Conservation (phyloP, 2,888 invertebrate species). For the Notodonta dromedarius region DNA sequence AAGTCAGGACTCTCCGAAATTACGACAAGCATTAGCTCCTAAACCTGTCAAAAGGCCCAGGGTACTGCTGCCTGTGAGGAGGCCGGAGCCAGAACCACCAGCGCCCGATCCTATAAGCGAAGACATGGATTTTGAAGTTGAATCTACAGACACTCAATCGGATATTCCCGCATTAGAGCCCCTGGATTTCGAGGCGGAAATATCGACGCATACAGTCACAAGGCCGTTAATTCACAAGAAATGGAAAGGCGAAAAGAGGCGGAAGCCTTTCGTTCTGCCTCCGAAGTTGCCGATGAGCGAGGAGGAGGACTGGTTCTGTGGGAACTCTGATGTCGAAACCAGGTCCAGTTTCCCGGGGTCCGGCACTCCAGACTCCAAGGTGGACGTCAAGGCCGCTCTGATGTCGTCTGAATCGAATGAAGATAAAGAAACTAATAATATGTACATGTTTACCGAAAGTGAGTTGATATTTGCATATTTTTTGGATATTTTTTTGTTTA, state of each 20-base stretch:
- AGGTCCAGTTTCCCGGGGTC: conserved; percentile 73
- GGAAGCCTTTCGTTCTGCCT: conserved; percentile 51
- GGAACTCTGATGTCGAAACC: conserved; percentile 70
- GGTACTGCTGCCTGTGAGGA: conserved; percentile 68
- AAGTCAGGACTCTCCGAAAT: conserved; percentile 68
- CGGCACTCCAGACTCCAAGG: conserved; percentile 70
- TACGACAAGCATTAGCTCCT: conserved; percentile 60
- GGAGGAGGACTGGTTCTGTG: conserved; percentile 68
- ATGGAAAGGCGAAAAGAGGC: conserved; percentile 51
- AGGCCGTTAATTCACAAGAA: conserved; percentile 51
- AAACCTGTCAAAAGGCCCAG: conserved; percentile 70
- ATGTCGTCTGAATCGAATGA: conserved; percentile 64
- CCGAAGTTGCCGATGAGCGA: conserved; percentile 57
- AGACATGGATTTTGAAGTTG: conserved; percentile 35
- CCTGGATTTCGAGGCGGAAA: conserved; percentile 70
- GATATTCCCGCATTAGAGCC: conserved; percentile 36
- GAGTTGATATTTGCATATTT: conserved; percentile 41
- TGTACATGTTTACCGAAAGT: conserved; percentile 71
- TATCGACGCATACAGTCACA: conserved; percentile 72
- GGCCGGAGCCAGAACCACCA: conserved; percentile 49
- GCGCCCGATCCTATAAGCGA: conserved; percentile 33
- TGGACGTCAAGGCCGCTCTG: conserved; percentile 47
- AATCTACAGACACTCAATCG: conserved; percentile 27
- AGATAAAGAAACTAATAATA: conserved; percentile 56
- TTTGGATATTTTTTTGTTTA: too few relatives aligned